Percentiles rank a stretch among this genome's conserved stretches.
Conservation (phyloP, 2,888 invertebrate genomes). For the Lucinisca nassula region DNA sequence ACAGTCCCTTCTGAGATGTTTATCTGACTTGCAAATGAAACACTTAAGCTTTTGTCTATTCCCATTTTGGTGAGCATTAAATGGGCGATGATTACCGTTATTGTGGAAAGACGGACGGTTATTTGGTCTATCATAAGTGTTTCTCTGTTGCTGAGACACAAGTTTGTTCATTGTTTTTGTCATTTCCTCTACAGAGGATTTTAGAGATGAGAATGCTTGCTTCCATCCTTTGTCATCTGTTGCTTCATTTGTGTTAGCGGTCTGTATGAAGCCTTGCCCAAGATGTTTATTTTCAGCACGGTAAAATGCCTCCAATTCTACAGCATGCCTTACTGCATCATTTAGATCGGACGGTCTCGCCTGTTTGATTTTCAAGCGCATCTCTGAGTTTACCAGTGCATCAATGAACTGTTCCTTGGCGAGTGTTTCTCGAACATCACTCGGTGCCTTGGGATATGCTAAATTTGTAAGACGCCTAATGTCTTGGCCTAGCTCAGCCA, state of each 20-base stretch:
- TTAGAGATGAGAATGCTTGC: neutral
- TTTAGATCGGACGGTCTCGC: constrained; percentile 25
- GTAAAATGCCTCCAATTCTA: constrained; percentile 35
- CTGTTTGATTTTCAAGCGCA: constrained; percentile 28
- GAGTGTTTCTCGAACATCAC: constrained; percentile 27
- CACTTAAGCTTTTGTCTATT: neutral
- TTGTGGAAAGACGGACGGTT: neutral
- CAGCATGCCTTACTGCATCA: constrained; percentile 35
- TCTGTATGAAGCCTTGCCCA: neutral
- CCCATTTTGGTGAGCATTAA: neutral
- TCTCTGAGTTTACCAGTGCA: constrained; percentile 22
- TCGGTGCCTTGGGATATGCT: constrained; percentile 32
- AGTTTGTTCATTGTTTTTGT: neutral
- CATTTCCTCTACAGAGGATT: neutral
- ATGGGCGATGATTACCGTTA: too few relatives aligned
- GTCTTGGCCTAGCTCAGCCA: constrained; percentile 13
- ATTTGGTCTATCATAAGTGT: neutral
- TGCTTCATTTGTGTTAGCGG: neutral
- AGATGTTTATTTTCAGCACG: constrained; percentile 14
- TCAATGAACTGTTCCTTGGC: constrained; percentile 41
- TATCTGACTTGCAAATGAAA: neutral
- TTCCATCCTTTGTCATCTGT: neutral
- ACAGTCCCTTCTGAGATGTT: neutral
- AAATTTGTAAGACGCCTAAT: constrained; percentile 25
- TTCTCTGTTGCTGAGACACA: neutral